Conservation (phyloP, 2,797 vertebrate species). For the Pogoniulus pusillus region DNA sequence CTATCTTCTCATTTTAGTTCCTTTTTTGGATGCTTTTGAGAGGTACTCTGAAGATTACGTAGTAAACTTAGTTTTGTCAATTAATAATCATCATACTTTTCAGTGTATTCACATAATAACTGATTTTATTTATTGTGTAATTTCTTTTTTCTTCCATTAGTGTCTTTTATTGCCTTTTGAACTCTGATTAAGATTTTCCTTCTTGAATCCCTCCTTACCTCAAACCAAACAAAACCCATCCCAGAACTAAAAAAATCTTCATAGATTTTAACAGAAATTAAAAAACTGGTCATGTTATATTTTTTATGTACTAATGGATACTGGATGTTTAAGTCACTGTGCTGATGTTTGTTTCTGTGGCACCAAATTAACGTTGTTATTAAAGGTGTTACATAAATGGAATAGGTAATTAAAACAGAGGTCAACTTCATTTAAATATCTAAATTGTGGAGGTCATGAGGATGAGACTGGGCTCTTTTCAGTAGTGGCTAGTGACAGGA, state of each 20-base stretch:
- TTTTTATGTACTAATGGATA: background rate
- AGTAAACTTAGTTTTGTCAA: background rate
- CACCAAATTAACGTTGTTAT: background rate
- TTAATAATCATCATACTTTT: background rate
- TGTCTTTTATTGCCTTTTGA: background rate
- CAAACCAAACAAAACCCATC: background rate
- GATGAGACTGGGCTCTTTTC: too few species aligned
- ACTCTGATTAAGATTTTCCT: background rate
- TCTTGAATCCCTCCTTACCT: background rate
- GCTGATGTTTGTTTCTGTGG: background rate
- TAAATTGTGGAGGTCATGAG: too few species aligned
- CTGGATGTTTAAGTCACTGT: background rate
- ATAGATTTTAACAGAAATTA: background rate
- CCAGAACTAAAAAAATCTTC: background rate
- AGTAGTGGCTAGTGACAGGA: too few species aligned
- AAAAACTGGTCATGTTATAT: background rate
- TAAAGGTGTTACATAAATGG: background rate
- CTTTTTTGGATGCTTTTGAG: background rate
- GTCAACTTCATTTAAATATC: background rate
- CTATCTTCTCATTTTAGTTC: background rate
- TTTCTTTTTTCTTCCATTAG: background rate
- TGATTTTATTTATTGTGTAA: background rate
- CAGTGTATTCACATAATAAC: background rate
- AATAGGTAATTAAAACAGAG: background rate
- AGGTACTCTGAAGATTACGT: background rate